Conservation (phyloP, 2,888 invertebrate species). For the Cryptocephalus moraei region DNA sequence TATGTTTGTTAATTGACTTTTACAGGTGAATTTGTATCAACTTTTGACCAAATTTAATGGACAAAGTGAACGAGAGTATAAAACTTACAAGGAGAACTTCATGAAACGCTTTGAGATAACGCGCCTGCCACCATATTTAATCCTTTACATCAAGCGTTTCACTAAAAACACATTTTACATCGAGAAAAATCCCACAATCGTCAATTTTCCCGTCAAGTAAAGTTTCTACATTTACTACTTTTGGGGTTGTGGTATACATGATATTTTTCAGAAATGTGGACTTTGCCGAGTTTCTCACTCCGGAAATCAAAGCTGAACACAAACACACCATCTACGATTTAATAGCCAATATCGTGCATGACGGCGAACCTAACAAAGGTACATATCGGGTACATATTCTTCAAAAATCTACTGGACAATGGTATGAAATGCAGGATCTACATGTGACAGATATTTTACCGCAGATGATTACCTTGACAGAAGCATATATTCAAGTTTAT, state of each 20-base stretch:
- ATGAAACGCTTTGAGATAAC: constrained; percentile 95
- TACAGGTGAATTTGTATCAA: constrained; percentile 84
- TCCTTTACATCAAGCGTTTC: constrained; percentile 94
- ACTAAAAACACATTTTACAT: constrained; percentile 98
- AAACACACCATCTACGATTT: constrained; percentile 88
- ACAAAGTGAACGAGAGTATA: constrained; percentile 91
- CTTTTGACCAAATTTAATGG: constrained; percentile 95
- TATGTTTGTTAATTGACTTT: constrained; percentile 10
- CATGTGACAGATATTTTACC: constrained; percentile 97
- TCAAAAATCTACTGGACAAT: constrained; percentile 76
- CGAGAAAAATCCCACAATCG: constrained; percentile 99
- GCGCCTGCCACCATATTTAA: constrained; percentile 84
- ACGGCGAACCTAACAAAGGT: constrained; percentile 91
- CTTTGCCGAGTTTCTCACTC: constrained; percentile 87
- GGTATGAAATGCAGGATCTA: constrained; percentile 86
- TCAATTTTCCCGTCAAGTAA: constrained; percentile 98
- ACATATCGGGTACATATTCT: constrained; percentile 90
- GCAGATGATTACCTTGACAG: constrained; percentile 98
- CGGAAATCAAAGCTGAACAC: constrained; percentile 68
- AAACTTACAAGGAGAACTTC: constrained; percentile 98
- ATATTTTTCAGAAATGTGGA: constrained; percentile 73
- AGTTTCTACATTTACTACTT: constrained; percentile 31
- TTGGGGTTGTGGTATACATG: constrained; percentile 5
- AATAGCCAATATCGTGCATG: constrained; percentile 98
- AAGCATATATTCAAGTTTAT: constrained; percentile 93